Base-by-base conservation (phyloP, 2,797 vertebrate species). In the Knipowitschia caucasica region DNA sequence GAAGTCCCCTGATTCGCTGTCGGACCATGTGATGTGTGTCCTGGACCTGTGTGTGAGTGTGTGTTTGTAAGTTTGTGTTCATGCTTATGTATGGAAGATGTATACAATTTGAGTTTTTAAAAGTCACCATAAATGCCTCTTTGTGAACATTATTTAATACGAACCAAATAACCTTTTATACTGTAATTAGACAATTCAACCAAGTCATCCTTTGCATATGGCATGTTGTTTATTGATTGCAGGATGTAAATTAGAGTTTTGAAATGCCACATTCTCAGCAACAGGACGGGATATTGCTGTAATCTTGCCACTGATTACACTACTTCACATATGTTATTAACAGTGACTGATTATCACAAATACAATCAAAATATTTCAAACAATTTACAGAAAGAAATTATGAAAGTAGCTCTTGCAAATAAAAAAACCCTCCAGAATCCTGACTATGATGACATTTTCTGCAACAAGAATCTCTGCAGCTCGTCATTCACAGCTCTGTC, bases 401-500 rank as follows among this genome's bases (percentile, higher is more conserved):
- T 60, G 0, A 35, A 47, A 55, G 18, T 11, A 39, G 7, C 4
- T 12, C 1, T 5, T 7, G 0, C 10, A 67, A 49, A 60, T 21
- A 15, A 52, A 20, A 56, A 29, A 14, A 26, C 43, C 38, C 12
- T 46, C 38, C 12, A 39, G 40, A 40, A 43, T 14, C 39, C 4
- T 21, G 5, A 57, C n/a, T 15, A 56, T 73, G 61, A 72, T 70
- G 53, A 61, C 51, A 74, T 56, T 1, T 50, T 38, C 29, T 42
- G 57, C 67, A 70, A 71, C 52, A 31, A 44, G 39, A 27, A 2
- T 14, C 4, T 39, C 0, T 20, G 29, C 3, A 36, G 15, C 4
- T 1, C 5, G 20, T 33, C 14, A 23, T 39, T 34, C 10, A 4
- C 29, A 11, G 33, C 49, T 38, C 5, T 2, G 7, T 25, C 38